A percentile compares a stretch with the other conserved stretches of the same genome.
Conservation (phyloP, 1,140 invertebrate genomes). For the Anastrepha ludens region DNA sequence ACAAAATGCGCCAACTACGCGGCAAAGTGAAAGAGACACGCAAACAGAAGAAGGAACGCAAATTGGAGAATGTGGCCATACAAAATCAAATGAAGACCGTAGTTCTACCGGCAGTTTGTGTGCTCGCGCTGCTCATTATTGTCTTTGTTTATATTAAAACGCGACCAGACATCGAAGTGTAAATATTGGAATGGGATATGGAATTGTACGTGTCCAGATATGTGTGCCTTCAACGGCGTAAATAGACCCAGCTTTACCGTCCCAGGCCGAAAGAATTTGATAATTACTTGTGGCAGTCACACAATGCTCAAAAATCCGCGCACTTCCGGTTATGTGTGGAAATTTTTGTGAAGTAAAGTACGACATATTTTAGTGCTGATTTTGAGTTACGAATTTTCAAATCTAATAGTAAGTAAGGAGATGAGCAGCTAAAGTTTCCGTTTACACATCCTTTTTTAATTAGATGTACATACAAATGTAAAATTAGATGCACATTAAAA, state of each 20-base stretch:
- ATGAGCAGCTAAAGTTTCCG: too few relatives aligned
- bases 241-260: not conserved
- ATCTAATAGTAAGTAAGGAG: too few relatives aligned
- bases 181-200: not conserved
- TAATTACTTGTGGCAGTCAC: not conserved
- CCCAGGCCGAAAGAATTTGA: not conserved
- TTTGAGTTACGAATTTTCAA: too few relatives aligned
- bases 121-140: constrained; percentile 62
- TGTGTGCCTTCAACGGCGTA: not conserved
- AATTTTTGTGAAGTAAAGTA: not conserved
- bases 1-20: constrained; percentile 68
- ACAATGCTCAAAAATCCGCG: not conserved
- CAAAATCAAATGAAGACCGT: constrained; percentile 68
- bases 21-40: constrained; percentile 72
- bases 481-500: not conserved
- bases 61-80: constrained; percentile 67
- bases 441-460: too few relatives aligned
- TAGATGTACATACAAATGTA: constrained; percentile 5
- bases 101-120: constrained; percentile 67
- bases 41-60: constrained; percentile 72
- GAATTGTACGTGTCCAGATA: not conserved
- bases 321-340: not conserved
- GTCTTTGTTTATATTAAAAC: constrained; percentile 70
- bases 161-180: constrained; percentile 62
- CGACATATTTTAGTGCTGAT: not conserved